phyloP scores from a whole-genome alignment of 2,113 vertebrate species.

The Ariopsis seemanni region DNA sequence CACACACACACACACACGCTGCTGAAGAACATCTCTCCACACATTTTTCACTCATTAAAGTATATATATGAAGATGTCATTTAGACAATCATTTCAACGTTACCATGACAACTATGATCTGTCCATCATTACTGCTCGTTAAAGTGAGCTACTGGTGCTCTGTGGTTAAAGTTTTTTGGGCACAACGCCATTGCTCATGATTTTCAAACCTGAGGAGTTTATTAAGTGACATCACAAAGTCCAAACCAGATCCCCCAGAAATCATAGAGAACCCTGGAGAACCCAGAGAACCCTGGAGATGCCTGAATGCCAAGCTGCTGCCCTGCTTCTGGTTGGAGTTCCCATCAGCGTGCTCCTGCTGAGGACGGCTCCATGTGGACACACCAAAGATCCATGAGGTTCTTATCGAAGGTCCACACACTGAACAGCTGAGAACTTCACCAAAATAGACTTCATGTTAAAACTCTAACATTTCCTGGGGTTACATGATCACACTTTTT shows the following conservation, averaged over 20 bases:
- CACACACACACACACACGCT: not conserved
- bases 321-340: too few species aligned
- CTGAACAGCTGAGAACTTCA: too few species aligned
- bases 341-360: too few species aligned
- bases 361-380: too few species aligned
- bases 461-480: too few species aligned
- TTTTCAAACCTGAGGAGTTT: not conserved
- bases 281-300: not conserved
- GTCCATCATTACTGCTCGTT: not conserved
- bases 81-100: not conserved
- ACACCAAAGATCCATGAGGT: too few species aligned
- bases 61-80: not conserved
- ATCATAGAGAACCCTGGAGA: not conserved
- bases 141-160: not conserved
- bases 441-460: too few species aligned
- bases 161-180: not conserved
- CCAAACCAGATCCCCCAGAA: too few species aligned
- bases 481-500: too few species aligned
- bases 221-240: not conserved
- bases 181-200: not conserved
- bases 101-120: not conserved
- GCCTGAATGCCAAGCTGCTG: too few species aligned
- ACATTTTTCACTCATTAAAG: not conserved
- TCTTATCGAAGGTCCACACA: too few species aligned
- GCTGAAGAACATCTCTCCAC: not conserved